Conservation (phyloP, 2,797 vertebrate genomes). For the Peromyscus melanophrys region DNA sequence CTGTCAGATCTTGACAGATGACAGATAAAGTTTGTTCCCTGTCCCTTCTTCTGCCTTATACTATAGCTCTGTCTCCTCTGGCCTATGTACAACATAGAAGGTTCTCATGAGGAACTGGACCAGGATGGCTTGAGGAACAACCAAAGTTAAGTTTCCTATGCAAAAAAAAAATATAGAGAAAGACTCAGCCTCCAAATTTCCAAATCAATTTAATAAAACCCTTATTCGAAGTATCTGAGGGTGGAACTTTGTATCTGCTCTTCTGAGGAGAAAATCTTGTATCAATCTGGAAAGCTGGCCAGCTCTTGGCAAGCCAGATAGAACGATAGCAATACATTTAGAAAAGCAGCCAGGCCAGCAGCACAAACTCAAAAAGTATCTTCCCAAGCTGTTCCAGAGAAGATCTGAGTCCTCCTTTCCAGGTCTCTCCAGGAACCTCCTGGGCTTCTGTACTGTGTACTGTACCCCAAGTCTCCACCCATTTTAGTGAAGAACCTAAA, state of each 20-base stretch:
- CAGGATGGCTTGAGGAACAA: conserved; percentile 11
- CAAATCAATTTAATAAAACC: conserved; percentile 41
- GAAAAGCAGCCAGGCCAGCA: background rate
- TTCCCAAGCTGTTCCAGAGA: conserved; percentile 31
- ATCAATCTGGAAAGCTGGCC: background rate
- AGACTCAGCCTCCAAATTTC: background rate
- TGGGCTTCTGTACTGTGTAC: background rate
- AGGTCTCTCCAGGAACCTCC: conserved; percentile 21
- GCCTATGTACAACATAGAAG: background rate
- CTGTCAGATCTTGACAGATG: conserved; percentile 53
- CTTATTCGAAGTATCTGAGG: background rate
- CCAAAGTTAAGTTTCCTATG: background rate
- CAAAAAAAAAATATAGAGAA: background rate
- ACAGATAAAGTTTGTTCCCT: background rate
- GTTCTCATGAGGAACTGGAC: conserved; percentile 18
- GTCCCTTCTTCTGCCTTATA: conserved; percentile 49
- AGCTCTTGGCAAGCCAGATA: conserved; percentile 12
- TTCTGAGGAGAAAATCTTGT: conserved; percentile 33
- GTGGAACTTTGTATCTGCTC: background rate
- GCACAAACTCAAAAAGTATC: background rate
- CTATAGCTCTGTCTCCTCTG: conserved; percentile 49
- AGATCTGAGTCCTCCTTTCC: background rate
- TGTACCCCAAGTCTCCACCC: background rate
- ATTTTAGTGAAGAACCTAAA: conserved; percentile 14
- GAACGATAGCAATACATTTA: background rate